phyloP scores from a whole-genome alignment of 2,797 vertebrate species.

The Myotis findleyi region DNA sequence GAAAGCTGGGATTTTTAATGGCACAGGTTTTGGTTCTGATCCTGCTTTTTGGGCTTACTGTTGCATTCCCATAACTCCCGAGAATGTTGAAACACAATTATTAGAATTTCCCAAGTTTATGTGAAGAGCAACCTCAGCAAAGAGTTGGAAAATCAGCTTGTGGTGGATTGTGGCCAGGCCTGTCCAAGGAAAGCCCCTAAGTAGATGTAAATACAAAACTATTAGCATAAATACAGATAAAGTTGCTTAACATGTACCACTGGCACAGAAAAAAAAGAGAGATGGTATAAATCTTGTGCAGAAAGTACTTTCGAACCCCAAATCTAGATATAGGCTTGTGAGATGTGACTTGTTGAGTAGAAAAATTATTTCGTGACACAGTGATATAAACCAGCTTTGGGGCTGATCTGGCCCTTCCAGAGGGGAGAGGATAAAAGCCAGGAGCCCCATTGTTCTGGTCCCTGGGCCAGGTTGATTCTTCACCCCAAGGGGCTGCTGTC shows the following conservation, averaged over 20 bases:
- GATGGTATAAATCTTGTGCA: neutral
- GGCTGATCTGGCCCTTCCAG: neutral
- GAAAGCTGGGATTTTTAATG: neutral
- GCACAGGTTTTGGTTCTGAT: neutral
- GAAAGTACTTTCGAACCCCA: neutral
- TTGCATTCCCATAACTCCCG: neutral
- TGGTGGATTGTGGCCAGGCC: neutral
- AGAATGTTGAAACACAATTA: neutral
- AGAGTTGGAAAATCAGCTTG: neutral
- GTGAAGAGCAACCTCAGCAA: neutral
- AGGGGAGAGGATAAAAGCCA: neutral
- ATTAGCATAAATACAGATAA: neutral
- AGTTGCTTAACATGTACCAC: neutral
- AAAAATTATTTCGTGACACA: neutral
- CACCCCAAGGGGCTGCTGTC: neutral
- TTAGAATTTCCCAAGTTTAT: neutral
- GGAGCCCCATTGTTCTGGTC: neutral
- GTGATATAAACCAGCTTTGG: neutral
- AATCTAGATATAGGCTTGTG: neutral
- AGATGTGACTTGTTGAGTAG: neutral
- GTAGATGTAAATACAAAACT: slow-evolving; percentile 17
- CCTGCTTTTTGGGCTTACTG: neutral
- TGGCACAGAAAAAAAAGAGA: neutral
- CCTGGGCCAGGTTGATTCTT: neutral
- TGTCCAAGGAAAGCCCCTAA: slow-evolving; percentile 14